Evolutionary conservation across 1,140 invertebrate genomes (phyloP).

Genomic region (Telenomus remus): DNA sequence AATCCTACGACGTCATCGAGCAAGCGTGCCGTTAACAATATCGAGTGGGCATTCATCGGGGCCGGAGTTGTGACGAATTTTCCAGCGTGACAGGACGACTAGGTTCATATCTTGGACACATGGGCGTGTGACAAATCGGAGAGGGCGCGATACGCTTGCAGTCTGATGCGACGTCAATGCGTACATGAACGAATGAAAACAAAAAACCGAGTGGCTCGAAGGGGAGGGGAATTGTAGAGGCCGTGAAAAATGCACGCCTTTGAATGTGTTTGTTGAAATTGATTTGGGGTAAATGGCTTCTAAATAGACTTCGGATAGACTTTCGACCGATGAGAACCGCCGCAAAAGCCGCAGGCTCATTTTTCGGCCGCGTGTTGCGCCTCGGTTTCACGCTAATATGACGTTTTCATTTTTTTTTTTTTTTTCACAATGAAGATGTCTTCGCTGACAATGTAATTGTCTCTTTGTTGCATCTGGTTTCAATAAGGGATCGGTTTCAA

Average conservation of each 20-base stretch:
- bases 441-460: conserved; percentile 46
- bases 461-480: conserved; percentile 32
- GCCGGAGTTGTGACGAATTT: conserved; percentile 67
- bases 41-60: conserved; percentile 71
- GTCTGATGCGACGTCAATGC: conserved; percentile 42
- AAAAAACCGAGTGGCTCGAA: conserved; percentile 17
- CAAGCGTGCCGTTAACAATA: conserved; percentile 63
- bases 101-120: conserved; percentile 22
- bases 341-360: conserved; percentile 36
- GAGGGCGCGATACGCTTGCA: conserved; percentile 52
- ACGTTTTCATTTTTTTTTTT: conserved; percentile 56
- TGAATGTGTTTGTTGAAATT: conserved; percentile 66
- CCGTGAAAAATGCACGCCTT: conserved; percentile 28
- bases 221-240: conserved; percentile 1
- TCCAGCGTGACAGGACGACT: conserved; percentile 45
- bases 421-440: conserved; percentile 49
- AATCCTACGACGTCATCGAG: conserved; percentile 18
- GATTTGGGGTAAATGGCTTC: conserved; percentile 68
- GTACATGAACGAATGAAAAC: conserved; percentile 7
- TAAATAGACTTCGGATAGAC: conserved; percentile 68
- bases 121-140: conserved; percentile 62
- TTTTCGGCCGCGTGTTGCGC: conserved; percentile 21
- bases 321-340: conserved; percentile 58
- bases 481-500: conserved; percentile 25
- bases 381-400: conserved; percentile 42